Evolutionary conservation across 1,140 invertebrate species (phyloP), one percentile per base, ranked within the genome.

Genomic region (Temnothorax curvispinosus): DNA sequence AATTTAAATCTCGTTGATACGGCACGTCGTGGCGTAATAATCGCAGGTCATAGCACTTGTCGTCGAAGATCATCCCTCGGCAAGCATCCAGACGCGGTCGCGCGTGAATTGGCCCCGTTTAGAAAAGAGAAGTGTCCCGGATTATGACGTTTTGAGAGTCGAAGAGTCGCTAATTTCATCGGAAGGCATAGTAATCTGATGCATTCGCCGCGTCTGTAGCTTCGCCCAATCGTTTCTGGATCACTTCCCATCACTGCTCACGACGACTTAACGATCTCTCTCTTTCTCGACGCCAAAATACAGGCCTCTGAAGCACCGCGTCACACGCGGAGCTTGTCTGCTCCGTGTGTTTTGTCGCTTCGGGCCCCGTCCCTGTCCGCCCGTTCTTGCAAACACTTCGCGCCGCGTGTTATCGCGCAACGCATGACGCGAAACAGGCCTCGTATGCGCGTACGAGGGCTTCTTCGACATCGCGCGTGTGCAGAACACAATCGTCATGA

Each of bases 241-340:
- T 80, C 62, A 54, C 77, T 80, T 80, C 62, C 77, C 77, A 80
- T 80, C 77, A 80, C 77, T 69, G 47, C 77, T 67, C 77, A 80
- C 77, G 77, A 67, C 62, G 56, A 47, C 47, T 41, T 21, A 13
- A 80, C 47, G 47, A 32, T 35, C 76, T 32, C 47, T 44, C 38
- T 41, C 38, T 41, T 6, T 44, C 27, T n/a, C 32, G 47, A 54
- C 13, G 77, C 47, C 67, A 67, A 69, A 77, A 80, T 80, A 80
- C 47, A 65, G 47, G 41, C 50, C 35, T 44, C 32, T 5, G 44
- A 11, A n/a, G 76, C 27, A 27, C 60, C 60, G 76, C 76, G 41
- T 78, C 18, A 67, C 21, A 44, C 47, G 62, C 62, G 77, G 27
- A 52, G 47, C 27, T 27, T 27, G 27, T 27, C 27, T 27, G 27